Base-by-base conservation (phyloP, 2,797 vertebrate species). In the Thamnophis elegans region DNA sequence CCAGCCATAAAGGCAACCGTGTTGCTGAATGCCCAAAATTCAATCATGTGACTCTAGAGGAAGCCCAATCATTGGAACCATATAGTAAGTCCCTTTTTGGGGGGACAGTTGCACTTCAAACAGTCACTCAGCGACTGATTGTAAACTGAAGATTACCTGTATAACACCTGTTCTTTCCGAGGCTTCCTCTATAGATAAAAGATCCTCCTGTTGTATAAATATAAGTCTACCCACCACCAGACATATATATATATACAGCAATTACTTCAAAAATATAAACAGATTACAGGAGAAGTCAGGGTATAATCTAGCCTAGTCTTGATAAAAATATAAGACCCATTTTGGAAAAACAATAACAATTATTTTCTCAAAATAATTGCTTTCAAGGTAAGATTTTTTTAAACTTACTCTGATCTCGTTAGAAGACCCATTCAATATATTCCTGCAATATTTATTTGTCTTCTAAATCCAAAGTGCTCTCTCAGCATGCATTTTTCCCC, bases 321-420 rank as follows among this genome's bases (percentile, higher is more conserved):
- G 68, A 73, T 73, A 36, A 73, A 73, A 36, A 73, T 9, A 73
- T 36, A 32, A 73, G 32, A 73, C 6, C 1, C 13, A 36, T 20
- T 32, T 73, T 73, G n/a, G 65, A 73, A 73, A 73, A 36, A 73
- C 13, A 65, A 89, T 73, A 87, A 8, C 60, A 65, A 65, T 56
- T 87, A 82, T 90, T 3, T 73, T 7, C 32, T 36, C 68, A 73
- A 36, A 73, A 36, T 36, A 5, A 78, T 88, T 92, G 60, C 58
- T 73, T 73, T 89, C 91, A 86, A 42, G 13, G 88, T 78, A 89
- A 78, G 32, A 22, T 28, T 65, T 51, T 51, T 89, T 92, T 65
- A 47, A 92, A 85, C 89, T 92, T 92, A 89, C 55, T 89, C 62
- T 92, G 47, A 92, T 92, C 58, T 86, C 16, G n/a, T 92, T 89